Evolutionary conservation across 2,888 invertebrate genomes (phyloP), one percentile per base, ranked within the genome.

Genomic region (Sclerodermus sp.): DNA sequence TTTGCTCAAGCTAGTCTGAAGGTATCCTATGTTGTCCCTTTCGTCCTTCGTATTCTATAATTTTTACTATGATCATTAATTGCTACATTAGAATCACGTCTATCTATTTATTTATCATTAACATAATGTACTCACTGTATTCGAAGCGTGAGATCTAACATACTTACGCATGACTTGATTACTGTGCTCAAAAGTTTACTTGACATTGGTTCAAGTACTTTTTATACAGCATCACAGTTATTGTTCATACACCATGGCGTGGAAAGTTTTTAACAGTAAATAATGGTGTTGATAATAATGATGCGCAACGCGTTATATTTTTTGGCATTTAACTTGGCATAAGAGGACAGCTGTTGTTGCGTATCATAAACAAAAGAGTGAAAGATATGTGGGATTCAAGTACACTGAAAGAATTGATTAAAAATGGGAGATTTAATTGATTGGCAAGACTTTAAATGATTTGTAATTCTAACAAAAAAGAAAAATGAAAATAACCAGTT

Each of bases 141-240:
- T 54, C 45, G 36, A 57, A 54, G 67, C 62, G 62, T 68, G 64
- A 64, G 47, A 60, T 57, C 58, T 66, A 67, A 66, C 63, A 60
- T 46, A 64, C 57, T 58, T 63, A 60, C 66, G 65, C 65, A 67
- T 67, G 68, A 63, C 45, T 65, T 51, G 32, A 49, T 46, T 49
- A 57, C 34, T 34, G 34, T 34, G 34, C 34, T 34, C 34, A 45
- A 47, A 18, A 38, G 44, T 38, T 43, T 2, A 17, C 23, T 23
- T 23, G 23, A 23, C 23, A 5, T 42, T 46, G 49, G 39, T 49
- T 53, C 29, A 36, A 34, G 14, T 37, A 49, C 42, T 10, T 47
- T 37, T 45, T 43, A 44, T 42, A 42, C 23, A 23, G 42, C 48
- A 49, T 34, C 31, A 30, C 32, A 45, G 30, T 29, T 39, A 45